Evolutionary conservation across 2,113 vertebrate genomes (phyloP).

Genomic region (Dasypus novemcinctus): DNA sequence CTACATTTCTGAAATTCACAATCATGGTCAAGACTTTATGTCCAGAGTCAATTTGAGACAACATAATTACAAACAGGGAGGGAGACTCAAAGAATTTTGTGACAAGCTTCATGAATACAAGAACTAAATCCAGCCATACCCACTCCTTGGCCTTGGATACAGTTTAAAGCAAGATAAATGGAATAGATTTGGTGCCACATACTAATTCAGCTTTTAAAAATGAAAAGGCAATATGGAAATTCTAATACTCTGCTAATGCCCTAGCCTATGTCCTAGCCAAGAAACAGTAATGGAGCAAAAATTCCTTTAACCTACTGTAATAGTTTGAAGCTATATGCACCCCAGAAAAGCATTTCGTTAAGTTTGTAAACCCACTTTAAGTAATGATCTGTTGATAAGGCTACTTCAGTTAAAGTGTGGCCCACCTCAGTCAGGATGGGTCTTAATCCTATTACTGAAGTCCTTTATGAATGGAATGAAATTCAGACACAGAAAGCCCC

Average conservation of each 20-base stretch:
- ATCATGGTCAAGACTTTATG: neutral
- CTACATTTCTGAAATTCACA: neutral
- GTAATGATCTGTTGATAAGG: too few species aligned
- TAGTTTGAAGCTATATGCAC: too few species aligned
- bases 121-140: conserved; percentile 3
- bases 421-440: too few species aligned
- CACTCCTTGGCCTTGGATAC: neutral
- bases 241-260: neutral
- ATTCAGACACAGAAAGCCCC: too few species aligned
- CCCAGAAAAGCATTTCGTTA: too few species aligned
- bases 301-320: too few species aligned
- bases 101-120: neutral
- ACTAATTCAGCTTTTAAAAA: neutral
- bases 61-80: neutral
- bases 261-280: neutral
- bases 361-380: too few species aligned
- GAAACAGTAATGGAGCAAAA: neutral
- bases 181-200: neutral
- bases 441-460: too few species aligned
- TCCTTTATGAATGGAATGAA: too few species aligned
- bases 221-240: neutral
- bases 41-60: neutral
- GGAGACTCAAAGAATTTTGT: neutral
- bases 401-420: too few species aligned
- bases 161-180: neutral